These are phyloP conservation scores for Mesorhabditis spiculigera DNA, from an alignment of 2,888 invertebrate genomes.

Conservation along the genomic window DNA sequence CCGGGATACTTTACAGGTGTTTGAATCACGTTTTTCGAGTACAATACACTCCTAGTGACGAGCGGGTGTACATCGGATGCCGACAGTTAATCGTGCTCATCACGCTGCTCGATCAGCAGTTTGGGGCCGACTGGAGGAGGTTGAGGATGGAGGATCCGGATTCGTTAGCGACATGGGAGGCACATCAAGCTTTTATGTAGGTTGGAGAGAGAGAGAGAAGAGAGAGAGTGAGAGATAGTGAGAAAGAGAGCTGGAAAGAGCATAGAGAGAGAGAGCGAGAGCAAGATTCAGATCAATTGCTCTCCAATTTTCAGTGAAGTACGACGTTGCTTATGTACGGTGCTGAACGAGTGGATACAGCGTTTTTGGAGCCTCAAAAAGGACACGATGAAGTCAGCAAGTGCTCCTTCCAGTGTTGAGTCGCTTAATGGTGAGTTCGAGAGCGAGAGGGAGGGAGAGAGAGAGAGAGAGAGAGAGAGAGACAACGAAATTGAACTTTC, in stretches of 20 bases:
- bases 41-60: not conserved
- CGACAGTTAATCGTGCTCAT: not conserved
- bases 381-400: conserved; percentile 4
- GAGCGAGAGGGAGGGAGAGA: no score
- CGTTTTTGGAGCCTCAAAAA: conserved; percentile 1
- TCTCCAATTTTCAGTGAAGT: not conserved
- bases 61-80: not conserved
- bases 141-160: not conserved
- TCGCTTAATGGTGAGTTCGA: not conserved
- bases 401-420: not conserved
- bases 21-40: not conserved
- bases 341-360: conserved; percentile 3
- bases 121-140: not conserved
- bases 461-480: no score
- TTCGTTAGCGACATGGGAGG: not conserved
- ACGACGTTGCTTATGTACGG: not conserved
- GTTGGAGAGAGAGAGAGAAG: not conserved
- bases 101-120: not conserved
- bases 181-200: not conserved
- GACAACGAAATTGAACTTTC: not conserved
- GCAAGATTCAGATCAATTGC: not conserved
- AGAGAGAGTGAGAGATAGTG: not conserved
- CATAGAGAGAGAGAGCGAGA: not conserved
- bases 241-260: not conserved
- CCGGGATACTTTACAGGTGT: not conserved